Evolutionary conservation across 2,888 invertebrate genomes (phyloP), one percentile per base, ranked within the genome.

Genomic region (Amblyteles armatorius): DNA sequence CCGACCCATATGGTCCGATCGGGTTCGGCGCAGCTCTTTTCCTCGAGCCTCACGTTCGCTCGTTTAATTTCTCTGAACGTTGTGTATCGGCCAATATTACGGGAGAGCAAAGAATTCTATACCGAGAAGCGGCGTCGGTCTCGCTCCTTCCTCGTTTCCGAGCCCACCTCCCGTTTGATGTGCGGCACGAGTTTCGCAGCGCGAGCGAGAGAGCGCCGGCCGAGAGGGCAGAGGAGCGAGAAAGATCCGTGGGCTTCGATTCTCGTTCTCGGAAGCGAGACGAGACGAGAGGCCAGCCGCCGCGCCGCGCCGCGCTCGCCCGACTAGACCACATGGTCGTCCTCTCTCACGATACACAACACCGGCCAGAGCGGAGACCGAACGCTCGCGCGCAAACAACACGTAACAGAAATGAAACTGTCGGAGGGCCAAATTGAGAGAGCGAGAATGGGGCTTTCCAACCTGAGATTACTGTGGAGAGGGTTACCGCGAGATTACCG

Each of bases 221-320:
- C 55, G 73, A 57, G n/a, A 44, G 0, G 33, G 52, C 84, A 82
- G 67, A 72, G 79, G 79, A 77, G 77, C 63, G 73, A 55, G 76
- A 80, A 77, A 76, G 81, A 77, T 63, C 26, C 44, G 40, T 65
- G 69, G 71, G 57, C n/a, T 26, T 50, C 69, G 48, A 22, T 22
- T 65, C 60, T 48, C 29, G 85, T 91, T 91, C 91, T 90, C 88
- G 88, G 91, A 91, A 91, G 89, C 86, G 88, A 79, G 84, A 78
- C 76, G 82, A 82, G 76, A 80, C 26, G 79, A 83, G 80, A 83
- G 67, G 69, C 67, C 73, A 33, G 29, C 29, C 48, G 67, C 76
- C 50, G 50, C 50, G 60, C 29, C 29, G 13, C 57, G 57, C 22
- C 26, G n/a, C 55, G n/a, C 55, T 26, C 60, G 29, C 33, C 76